Base-by-base conservation (phyloP, 1,140 invertebrate genomes). In the Hydropsyche tenuis region DNA sequence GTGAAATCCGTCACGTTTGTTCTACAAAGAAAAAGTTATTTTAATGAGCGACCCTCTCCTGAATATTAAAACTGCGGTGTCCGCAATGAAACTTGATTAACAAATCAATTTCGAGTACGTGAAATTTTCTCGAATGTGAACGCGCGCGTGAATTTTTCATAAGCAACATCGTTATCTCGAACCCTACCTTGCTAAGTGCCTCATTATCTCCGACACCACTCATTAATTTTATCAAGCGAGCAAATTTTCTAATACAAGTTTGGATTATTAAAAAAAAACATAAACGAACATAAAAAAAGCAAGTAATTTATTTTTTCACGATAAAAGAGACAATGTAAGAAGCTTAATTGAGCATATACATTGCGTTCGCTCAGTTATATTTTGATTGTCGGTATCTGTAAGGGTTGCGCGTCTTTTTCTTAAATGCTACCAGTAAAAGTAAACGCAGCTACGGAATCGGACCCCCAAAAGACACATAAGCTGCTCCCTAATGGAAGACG, bases 1-100 rank as follows among this genome's bases (percentile, higher is more conserved):
- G 45, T 42, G 45, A 68, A 68, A 68, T 68, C 23, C 65, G 65
- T 68, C 65, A 68, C 65, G 65, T 68, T 68, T 68, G 65, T 68
- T 68, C 65, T 48, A 68, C 65, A 68, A 68, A 68, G 65, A 68
- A 68, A 68, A 68, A 68, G 65, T 68, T 68, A 68, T 68, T 48
- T 68, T 68, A 68, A 68, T 68, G 65, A 68, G 65, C 45, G 22
- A 42, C 43, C 45, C 45, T 27, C 65, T 68, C 65, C 43, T 68
- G 65, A 68, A 68, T 68, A 68, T 68, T 68, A 68, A 68, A 45
- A 68, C 45, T 18, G 56, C 43, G 65, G 62, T 68, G 65, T 46
- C 43, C 43, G 45, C 65, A 22, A 68, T 42, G 23, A 68, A 68
- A 68, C 65, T 68, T 68, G 65, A 68, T 68, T 68, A 68, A 68